Percentiles rank a stretch among this genome's conserved stretches.
These are phyloP conservation scores for Meriones psammophilus DNA, from an alignment of 2,797 vertebrate genomes.

Conservation along the genomic window DNA sequence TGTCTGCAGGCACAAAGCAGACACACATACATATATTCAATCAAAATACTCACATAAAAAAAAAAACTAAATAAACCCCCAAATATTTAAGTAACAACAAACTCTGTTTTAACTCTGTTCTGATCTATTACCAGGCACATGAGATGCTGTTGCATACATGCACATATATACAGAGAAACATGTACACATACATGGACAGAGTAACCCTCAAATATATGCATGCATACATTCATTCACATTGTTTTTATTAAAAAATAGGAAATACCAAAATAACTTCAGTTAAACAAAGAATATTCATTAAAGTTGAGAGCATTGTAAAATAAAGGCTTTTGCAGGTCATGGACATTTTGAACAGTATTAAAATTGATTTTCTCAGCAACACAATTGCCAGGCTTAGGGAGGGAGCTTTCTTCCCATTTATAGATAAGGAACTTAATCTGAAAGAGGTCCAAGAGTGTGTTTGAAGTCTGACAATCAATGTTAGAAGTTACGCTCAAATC, in stretches of 20 bases:
- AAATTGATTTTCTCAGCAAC: conserved; percentile 50
- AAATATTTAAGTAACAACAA: background rate
- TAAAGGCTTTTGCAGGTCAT: conserved; percentile 40
- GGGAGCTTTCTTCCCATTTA: conserved; percentile 8
- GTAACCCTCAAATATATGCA: background rate
- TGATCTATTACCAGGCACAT: background rate
- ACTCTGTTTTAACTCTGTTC: background rate
- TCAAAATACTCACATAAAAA: background rate
- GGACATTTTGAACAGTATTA: conserved; percentile 17
- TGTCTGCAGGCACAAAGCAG: background rate
- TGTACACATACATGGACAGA: background rate
- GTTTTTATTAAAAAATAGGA: background rate
- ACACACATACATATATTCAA: background rate
- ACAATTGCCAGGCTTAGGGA: conserved; percentile 12
- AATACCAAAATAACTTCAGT: background rate
- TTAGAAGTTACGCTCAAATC: background rate
- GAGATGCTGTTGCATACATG: background rate
- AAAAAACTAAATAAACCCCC: background rate
- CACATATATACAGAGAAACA: background rate
- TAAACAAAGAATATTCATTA: conserved; percentile 39
- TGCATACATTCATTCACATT: background rate
- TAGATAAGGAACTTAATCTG: conserved; percentile 26
- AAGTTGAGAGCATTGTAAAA: conserved; percentile 30
- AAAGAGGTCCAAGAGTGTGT: background rate
- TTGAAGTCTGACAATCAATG: conserved; percentile 1